Conservation (phyloP, 2,797 vertebrate genomes). For the Psittacula derbiana region DNA sequence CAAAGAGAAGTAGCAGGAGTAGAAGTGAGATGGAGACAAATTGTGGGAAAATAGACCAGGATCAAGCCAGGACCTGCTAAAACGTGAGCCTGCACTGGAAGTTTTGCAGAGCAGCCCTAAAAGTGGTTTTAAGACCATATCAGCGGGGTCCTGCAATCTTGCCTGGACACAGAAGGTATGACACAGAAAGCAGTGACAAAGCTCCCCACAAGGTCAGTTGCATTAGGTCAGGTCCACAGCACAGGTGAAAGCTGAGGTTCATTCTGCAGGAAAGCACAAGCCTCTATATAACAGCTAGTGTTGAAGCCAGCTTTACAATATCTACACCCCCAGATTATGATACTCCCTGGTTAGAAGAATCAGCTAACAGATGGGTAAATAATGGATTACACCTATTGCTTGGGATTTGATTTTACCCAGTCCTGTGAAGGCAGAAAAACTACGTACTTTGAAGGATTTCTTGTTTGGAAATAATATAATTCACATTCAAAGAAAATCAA, state of each 20-base stretch:
- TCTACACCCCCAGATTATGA: not conserved
- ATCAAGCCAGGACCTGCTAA: not conserved
- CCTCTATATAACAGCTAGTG: not conserved
- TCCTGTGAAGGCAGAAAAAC: not conserved
- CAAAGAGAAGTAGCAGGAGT: not conserved
- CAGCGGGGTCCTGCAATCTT: not conserved
- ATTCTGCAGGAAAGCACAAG: not conserved
- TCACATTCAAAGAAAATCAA: not conserved
- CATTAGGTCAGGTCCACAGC: not conserved
- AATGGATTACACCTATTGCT: not conserved
- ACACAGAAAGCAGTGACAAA: not conserved
- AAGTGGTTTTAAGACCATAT: fast-evolving
- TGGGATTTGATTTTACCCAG: not conserved
- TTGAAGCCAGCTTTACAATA: not conserved
- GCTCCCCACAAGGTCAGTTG: not conserved
- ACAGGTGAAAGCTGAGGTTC: not conserved
- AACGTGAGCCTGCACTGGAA: not conserved
- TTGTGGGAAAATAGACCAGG: not conserved
- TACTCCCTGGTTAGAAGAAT: not conserved
- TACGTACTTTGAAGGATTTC: not conserved
- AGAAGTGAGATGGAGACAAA: not conserved
- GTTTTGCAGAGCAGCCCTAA: not conserved
- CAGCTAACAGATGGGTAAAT: not conserved
- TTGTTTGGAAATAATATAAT: not conserved
- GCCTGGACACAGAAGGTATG: not conserved